phyloP scores from a whole-genome alignment of 2,888 invertebrate species.

The Auanema freiburgensis region DNA sequence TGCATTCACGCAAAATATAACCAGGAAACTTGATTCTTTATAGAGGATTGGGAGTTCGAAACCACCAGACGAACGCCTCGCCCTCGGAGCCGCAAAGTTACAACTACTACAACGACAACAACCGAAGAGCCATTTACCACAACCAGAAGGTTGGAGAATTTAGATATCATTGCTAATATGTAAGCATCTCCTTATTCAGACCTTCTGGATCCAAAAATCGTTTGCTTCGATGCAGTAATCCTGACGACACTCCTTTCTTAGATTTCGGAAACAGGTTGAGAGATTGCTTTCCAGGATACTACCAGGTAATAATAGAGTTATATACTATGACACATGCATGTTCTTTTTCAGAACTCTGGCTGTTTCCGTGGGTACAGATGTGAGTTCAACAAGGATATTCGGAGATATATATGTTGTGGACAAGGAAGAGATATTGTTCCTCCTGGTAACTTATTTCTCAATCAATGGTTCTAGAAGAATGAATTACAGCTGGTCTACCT shows the following conservation, averaged over 20 bases:
- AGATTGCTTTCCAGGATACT: slow-evolving; percentile 38
- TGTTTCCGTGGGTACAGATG: slow-evolving; percentile 47
- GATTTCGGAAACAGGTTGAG: slow-evolving; percentile 50
- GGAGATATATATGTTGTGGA: slow-evolving; percentile 51
- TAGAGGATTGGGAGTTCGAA: slow-evolving; percentile 38
- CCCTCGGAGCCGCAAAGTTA: slow-evolving; percentile 26
- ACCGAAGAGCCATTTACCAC: slow-evolving; percentile 28
- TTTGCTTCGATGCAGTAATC: slow-evolving; percentile 45
- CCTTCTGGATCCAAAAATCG: slow-evolving; percentile 26
- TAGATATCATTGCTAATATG: neutral
- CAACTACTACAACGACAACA: slow-evolving; percentile 29
- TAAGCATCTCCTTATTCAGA: slow-evolving; percentile 22
- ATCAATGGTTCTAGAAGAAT: neutral
- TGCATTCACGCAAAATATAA: too few relatives aligned
- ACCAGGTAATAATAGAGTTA: slow-evolving; percentile 24
- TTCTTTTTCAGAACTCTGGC: slow-evolving; percentile 31
- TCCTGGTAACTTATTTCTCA: slow-evolving; percentile 21
- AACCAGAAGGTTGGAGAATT: slow-evolving; percentile 7
- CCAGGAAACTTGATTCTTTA: neutral
- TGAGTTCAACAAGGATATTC: slow-evolving; percentile 49
- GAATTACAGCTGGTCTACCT: slow-evolving; percentile 29
- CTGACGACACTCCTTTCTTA: slow-evolving; percentile 41
- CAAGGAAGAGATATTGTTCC: slow-evolving; percentile 34
- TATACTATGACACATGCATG: neutral
- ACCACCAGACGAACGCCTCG: slow-evolving; percentile 27